phyloP scores from a whole-genome alignment of 2,797 vertebrate species.

The Eulemur mongoz region DNA sequence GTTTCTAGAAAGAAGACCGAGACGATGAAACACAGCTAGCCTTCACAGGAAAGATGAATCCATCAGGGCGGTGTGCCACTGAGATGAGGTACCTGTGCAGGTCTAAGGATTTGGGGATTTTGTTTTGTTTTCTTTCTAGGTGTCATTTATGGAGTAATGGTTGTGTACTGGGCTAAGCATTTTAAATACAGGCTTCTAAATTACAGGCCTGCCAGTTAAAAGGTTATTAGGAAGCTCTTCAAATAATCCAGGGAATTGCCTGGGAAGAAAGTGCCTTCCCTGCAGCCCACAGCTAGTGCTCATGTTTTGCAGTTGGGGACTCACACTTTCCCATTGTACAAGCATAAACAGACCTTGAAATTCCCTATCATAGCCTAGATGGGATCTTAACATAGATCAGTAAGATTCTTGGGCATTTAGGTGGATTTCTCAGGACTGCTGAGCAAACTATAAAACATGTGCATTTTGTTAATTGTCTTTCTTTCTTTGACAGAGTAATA shows the following conservation, averaged over 20 bases:
- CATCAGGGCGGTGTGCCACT: not conserved
- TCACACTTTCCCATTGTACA: not conserved
- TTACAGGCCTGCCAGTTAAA: not conserved
- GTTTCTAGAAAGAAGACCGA: not conserved
- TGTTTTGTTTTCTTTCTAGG: not conserved
- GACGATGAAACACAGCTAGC: not conserved
- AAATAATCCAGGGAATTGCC: not conserved
- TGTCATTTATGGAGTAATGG: not conserved
- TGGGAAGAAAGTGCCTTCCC: not conserved
- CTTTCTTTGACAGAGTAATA: not conserved
- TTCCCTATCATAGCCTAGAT: not conserved
- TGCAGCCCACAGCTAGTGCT: not conserved
- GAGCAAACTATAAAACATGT: not conserved
- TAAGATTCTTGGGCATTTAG: not conserved
- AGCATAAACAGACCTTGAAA: not conserved
- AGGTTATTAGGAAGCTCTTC: not conserved
- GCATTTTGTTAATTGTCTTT: not conserved
- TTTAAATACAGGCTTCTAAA: not conserved
- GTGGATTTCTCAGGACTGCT: conserved; percentile 11
- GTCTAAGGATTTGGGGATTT: not conserved
- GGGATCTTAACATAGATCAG: not conserved
- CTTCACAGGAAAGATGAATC: not conserved
- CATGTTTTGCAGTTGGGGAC: not conserved
- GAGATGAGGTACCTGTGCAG: not conserved
- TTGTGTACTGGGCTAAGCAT: not conserved